Evolutionary conservation across 1,140 invertebrate genomes (phyloP), one percentile per base, ranked within the genome.

Genomic region (Aphelinus certus): DNA sequence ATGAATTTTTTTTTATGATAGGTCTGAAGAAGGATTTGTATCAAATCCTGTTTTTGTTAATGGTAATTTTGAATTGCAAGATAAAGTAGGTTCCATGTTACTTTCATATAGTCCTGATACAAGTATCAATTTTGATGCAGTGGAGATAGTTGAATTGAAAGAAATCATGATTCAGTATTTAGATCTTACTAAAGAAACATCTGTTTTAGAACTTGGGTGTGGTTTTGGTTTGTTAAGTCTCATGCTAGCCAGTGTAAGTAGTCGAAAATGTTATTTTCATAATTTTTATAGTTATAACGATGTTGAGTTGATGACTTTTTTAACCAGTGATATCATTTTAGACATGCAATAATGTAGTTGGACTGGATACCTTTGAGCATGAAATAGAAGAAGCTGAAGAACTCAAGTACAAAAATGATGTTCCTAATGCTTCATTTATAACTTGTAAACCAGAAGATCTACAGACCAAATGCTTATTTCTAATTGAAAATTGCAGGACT

Each of bases 321-420:
- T n/a, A 60, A 2, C 49, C 3, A 66, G 45, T 60, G 4, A 53
- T 6, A 53, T 53, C 43, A 42, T 71, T 68, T 63, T 9, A 77
- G 70, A 77, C 70, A 66, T 73, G 43, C 69, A 71, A 72, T 58
- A 76, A 73, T 64, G 55, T 76, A 46, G 69, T 76, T 73, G 75
- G 75, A 42, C 3, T 73, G 7, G 69, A 47, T 68, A 49, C 57
- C 1, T 56, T 68, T 10, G 63, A 72, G 70, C 2, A 71, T 73
- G 56, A 46, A 72, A 60, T 26, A 73, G 0, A 73, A 70, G 53
- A 10, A 2, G 3, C 26, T 26, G 26, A 26, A 26, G 26, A 26
- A 26, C 26, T 26, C 26, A 26, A 26, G 26, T 26, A 26, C 26
- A n/a, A 9, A 5, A 76, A 76, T 73, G 56, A 65, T 56, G 9